These are phyloP conservation scores for Microtus montanus DNA, from an alignment of 2,113 vertebrate species.

Conservation along the genomic window DNA sequence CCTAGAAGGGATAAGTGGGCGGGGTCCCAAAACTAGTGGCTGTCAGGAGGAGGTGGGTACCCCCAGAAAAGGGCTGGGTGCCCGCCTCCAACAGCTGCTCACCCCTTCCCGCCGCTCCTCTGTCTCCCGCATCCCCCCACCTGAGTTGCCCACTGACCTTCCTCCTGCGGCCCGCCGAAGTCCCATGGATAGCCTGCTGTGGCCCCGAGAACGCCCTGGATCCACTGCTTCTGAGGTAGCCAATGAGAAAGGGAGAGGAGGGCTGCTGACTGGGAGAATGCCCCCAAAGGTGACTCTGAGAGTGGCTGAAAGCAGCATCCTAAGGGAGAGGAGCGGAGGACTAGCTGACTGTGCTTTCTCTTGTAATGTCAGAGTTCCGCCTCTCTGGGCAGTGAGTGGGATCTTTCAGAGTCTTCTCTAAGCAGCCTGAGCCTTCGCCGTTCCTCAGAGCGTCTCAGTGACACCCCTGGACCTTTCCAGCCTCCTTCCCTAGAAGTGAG, in stretches of 20 bases:
- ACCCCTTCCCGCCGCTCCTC: slow-evolving; percentile 88
- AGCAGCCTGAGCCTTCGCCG: slow-evolving; percentile 84
- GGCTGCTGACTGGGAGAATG: not conserved
- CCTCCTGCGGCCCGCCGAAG: slow-evolving; percentile 84
- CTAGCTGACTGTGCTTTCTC: not conserved
- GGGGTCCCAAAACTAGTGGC: slow-evolving; percentile 76
- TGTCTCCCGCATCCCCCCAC: slow-evolving; percentile 76
- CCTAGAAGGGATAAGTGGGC: slow-evolving; percentile 59
- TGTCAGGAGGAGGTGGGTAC: slow-evolving; percentile 84
- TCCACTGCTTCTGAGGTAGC: slow-evolving; percentile 93
- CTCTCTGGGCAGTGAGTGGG: slow-evolving; percentile 92
- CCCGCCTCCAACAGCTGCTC: slow-evolving; percentile 93
- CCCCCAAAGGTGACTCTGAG: not conserved
- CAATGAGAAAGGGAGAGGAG: not conserved
- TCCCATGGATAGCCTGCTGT: slow-evolving; percentile 87
- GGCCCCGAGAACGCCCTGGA: slow-evolving; percentile 90
- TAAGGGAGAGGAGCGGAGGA: not conserved
- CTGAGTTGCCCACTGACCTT: slow-evolving; percentile 82
- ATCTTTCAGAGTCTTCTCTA: slow-evolving; percentile 87
- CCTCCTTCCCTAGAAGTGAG: slow-evolving; percentile 88
- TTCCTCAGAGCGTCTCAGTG: slow-evolving; percentile 84
- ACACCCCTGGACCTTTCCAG: slow-evolving; percentile 79
- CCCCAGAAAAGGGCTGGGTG: slow-evolving; percentile 86
- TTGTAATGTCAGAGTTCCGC: slow-evolving; percentile 88
- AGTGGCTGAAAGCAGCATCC: not conserved